Base-by-base conservation (phyloP, 2,888 invertebrate species). In the Thumatha senex region DNA sequence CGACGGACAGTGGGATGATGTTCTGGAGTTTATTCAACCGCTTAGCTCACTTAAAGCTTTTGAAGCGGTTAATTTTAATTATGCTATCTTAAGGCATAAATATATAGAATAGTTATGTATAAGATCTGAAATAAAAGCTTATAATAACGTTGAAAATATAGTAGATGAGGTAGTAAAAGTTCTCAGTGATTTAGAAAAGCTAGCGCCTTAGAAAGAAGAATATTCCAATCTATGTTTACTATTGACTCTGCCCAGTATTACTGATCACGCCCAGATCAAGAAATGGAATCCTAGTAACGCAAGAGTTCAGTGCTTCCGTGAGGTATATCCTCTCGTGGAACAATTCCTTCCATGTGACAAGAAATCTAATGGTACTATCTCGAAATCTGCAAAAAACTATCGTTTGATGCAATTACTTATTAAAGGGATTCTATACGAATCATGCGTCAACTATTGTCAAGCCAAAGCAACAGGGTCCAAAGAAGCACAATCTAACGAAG, bases 1-100 rank as follows among this genome's bases (percentile, higher is more conserved):
- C 47, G 99, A 99, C 83, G 99, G 99, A 12, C 98, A 98, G 87
- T 99, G 99, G 99, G 98, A 99, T 86, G 98, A 98, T 82, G 98
- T 97, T 0, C 90, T 98, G 54, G 98, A 98, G 81, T 99, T 99
- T 85, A 96, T 98, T 54, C 98, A 98, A 88, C 99, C 99, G 0
- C 92, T 99, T 47, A 96, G 96, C 78, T 94, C 95, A 9, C 86
- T 96, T 54, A 95, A 95, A 71, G 93, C 95, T 38, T 98, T 98
- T 83, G 96, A 98, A 81, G 94, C 94, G 78, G 94, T 95, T 70
- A 95, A 95, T 80, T 97, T 98, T 83, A 96, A 95, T 69, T 98
- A 97, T 79, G 93, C 96, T 51, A 96, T 98, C 59, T 93, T 97
- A 50, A 95, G 97, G 72, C 98, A 98, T 89, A 98, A 98, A 82